Percentiles rank a stretch among this genome's conserved stretches.
Conservation (phyloP, 1,140 invertebrate species). For the Brachionus sp. region DNA sequence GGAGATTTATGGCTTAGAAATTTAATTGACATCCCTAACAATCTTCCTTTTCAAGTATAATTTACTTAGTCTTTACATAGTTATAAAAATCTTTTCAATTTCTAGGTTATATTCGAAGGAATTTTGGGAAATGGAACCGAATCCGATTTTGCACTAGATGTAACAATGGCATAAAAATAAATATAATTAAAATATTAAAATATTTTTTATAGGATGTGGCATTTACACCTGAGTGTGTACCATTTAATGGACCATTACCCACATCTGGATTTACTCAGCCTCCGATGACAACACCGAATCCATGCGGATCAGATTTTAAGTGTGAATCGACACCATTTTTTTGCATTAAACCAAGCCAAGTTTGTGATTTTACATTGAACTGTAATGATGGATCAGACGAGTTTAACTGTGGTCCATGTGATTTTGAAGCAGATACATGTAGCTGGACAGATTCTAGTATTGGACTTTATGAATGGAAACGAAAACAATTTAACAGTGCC, state of each 20-base stretch:
- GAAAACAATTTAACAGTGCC: conserved; percentile 65
- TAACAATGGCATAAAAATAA: neutral
- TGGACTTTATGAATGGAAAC: conserved; percentile 52
- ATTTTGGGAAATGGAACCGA: neutral
- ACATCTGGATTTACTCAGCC: conserved; percentile 25
- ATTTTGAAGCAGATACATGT: conserved; percentile 51
- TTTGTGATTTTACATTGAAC: conserved; percentile 50
- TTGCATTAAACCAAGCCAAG: conserved; percentile 53
- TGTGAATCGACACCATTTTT: conserved; percentile 46
- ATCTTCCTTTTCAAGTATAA: neutral
- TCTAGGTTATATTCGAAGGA: conserved; percentile 18
- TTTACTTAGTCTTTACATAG: neutral
- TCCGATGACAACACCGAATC: neutral
- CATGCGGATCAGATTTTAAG: conserved; percentile 9
- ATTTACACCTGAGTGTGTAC: neutral
- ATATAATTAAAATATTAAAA: neutral
- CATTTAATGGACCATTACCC: conserved; percentile 11
- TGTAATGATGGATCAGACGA: conserved; percentile 54
- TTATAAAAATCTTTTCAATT: neutral
- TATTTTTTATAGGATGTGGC: neutral
- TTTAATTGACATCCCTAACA: neutral
- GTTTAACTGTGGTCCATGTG: conserved; percentile 53
- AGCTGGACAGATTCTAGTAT: conserved; percentile 46
- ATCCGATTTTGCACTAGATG: conserved; percentile 32
- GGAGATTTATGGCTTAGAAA: conserved; percentile 37